phyloP scores from a whole-genome alignment of 1,140 invertebrate species.

The Ylistrum balloti region DNA sequence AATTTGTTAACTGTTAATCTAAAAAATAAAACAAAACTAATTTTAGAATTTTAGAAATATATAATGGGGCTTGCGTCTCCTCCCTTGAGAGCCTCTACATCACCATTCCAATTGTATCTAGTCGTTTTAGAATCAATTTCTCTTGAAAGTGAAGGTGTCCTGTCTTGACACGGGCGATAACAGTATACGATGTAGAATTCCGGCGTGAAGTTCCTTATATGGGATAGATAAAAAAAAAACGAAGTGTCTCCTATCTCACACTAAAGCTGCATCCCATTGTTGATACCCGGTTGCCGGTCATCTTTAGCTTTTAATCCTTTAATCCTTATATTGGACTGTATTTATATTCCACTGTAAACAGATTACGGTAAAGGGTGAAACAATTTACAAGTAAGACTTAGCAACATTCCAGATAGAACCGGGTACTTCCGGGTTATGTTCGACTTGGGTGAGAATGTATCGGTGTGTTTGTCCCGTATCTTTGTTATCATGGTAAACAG shows the following conservation, averaged over 20 bases:
- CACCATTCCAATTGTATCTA: background rate
- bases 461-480: slow-evolving; percentile 37
- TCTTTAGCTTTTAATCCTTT: slow-evolving; percentile 6
- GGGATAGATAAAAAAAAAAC: slow-evolving; percentile 1
- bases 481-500: slow-evolving; percentile 35
- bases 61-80: too few species aligned
- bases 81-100: background rate
- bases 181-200: slow-evolving; percentile 18
- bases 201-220: background rate
- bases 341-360: slow-evolving; percentile 40
- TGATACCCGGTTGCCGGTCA: background rate
- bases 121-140: slow-evolving; percentile 27
- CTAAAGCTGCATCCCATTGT: background rate
- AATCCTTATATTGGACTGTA: slow-evolving; percentile 20
- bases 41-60: too few species aligned
- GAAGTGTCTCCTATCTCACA: background rate
- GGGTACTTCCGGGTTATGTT: slow-evolving; percentile 15
- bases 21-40: too few species aligned
- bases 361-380: slow-evolving; percentile 33
- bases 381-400: slow-evolving; percentile 39
- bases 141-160: slow-evolving; percentile 25
- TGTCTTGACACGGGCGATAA: slow-evolving; percentile 24
- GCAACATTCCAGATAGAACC: background rate
- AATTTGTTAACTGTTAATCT: too few species aligned
- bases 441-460: slow-evolving; percentile 7